Percentiles rank a stretch among this genome's conserved stretches.
These are phyloP conservation scores for Formica aserva DNA, from an alignment of 2,888 invertebrate species.

Conservation along the genomic window DNA sequence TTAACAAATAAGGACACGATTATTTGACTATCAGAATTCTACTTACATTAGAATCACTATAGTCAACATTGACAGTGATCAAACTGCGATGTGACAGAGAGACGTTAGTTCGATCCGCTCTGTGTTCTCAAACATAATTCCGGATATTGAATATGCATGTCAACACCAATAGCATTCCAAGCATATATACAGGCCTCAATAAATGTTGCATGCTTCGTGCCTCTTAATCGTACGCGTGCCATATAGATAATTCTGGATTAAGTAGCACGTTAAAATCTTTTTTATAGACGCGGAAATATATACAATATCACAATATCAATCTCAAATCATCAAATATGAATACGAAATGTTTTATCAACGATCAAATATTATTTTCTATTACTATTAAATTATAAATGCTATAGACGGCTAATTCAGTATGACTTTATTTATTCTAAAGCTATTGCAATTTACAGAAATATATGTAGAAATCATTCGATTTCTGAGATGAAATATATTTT, in stretches of 20 bases:
- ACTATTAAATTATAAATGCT: neutral
- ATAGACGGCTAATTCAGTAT: too few relatives aligned
- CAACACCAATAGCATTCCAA: conserved; percentile 12
- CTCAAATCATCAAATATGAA: neutral
- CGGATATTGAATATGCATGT: conserved; percentile 30
- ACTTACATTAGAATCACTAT: neutral
- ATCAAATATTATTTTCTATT: neutral
- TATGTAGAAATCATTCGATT: neutral
- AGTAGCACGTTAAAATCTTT: conserved; percentile 4
- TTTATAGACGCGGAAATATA: conserved; percentile 3
- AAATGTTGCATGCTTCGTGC: conserved; percentile 6
- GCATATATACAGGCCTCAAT: conserved; percentile 16
- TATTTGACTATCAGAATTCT: neutral
- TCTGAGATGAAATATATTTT: neutral
- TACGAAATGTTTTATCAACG: neutral
- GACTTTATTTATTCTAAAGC: neutral
- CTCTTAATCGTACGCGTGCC: conserved; percentile 18
- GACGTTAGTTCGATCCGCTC: neutral
- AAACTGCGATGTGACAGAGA: neutral
- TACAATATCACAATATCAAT: neutral
- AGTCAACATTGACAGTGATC: neutral
- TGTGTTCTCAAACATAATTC: neutral
- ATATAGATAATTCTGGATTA: neutral
- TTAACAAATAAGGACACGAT: neutral
- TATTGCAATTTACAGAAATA: neutral